Evolutionary conservation across 2,888 invertebrate species (phyloP).

Genomic region (Autographa gamma): DNA sequence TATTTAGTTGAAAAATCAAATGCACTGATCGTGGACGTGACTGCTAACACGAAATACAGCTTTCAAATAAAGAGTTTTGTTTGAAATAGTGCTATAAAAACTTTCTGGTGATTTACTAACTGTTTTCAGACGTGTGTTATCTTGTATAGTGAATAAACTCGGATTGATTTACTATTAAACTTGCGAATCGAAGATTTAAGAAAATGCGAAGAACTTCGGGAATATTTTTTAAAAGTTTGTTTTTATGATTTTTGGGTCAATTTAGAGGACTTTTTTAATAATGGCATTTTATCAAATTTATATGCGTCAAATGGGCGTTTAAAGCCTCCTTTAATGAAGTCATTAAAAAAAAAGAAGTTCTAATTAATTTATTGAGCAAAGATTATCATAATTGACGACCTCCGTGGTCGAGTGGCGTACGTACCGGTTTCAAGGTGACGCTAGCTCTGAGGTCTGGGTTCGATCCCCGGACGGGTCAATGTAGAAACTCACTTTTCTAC

Average conservation of each 20-base stretch:
- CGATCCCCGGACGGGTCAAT: too few species aligned
- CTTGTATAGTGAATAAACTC: constrained; percentile 25
- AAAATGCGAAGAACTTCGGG: not conserved
- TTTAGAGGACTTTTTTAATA: too few species aligned
- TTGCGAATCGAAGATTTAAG: not conserved
- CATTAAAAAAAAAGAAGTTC: not conserved
- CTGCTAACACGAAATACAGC: constrained; percentile 15
- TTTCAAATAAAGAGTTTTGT: constrained; percentile 26
- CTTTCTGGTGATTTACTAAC: constrained; percentile 35
- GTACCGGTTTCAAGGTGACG: too few species aligned
- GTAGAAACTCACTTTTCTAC: too few species aligned
- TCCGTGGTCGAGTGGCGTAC: too few species aligned
- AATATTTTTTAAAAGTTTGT: too few species aligned
- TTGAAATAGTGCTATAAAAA: constrained; percentile 28
- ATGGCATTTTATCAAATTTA: too few species aligned
- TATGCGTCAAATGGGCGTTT: too few species aligned
- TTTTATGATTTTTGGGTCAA: too few species aligned
- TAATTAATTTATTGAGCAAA: not conserved
- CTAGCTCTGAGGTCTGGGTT: too few species aligned
- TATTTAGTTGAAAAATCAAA: constrained; percentile 10
- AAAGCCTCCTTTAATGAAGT: not conserved
- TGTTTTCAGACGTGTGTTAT: constrained; percentile 15
- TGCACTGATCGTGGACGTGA: constrained; percentile 22
- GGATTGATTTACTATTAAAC: constrained; percentile 29
- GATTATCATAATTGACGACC: too few species aligned